Evolutionary conservation across 1,140 invertebrate genomes (phyloP).

Genomic region (Magallana angulata): DNA sequence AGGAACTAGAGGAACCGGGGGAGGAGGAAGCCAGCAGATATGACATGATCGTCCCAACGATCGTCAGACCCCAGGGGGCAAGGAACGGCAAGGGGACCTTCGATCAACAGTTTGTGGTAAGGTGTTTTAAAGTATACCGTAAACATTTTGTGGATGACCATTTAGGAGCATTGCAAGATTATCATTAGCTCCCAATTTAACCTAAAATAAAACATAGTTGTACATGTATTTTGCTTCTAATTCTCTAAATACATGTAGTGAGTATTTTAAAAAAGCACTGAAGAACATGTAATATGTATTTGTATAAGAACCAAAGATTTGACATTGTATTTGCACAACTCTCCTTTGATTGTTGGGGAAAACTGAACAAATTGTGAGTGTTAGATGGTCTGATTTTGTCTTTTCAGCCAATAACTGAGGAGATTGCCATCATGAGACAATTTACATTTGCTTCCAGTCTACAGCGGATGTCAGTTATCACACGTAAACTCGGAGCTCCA

Average conservation of each 20-base stretch:
- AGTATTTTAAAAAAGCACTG: too few relatives aligned
- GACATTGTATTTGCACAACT: too few relatives aligned
- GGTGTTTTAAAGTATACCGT: not conserved
- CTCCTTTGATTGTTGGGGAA: too few relatives aligned
- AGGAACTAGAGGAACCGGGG: constrained; percentile 75
- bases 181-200: too few relatives aligned
- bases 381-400: not conserved
- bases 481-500: constrained; percentile 84
- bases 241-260: too few relatives aligned
- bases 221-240: too few relatives aligned
- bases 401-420: constrained; percentile 54
- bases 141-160: too few relatives aligned
- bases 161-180: too few relatives aligned
- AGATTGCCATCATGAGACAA: constrained; percentile 91
- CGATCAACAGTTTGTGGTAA: not conserved
- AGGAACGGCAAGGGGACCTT: not conserved
- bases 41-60: constrained; percentile 87
- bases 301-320: too few relatives aligned
- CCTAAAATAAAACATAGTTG: too few relatives aligned
- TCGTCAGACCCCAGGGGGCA: constrained; percentile 83
- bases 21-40: constrained; percentile 83
- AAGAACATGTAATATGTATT: too few relatives aligned
- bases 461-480: constrained; percentile 95
- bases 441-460: constrained; percentile 95
- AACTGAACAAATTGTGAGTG: too few relatives aligned